Evolutionary conservation across 1,140 invertebrate species (phyloP).

Genomic region (Mercenaria mercenaria): DNA sequence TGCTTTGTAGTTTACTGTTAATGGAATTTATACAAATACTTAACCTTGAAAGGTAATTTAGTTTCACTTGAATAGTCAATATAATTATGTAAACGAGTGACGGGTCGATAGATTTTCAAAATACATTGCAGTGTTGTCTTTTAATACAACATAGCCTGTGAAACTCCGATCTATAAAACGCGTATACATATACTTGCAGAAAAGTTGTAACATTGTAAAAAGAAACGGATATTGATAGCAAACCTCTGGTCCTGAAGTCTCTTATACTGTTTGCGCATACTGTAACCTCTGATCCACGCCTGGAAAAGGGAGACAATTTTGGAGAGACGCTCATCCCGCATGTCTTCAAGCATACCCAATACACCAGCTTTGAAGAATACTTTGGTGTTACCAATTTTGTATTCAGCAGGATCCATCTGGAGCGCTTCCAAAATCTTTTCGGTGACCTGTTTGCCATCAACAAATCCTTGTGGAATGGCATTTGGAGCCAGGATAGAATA

Average conservation of each 20-base stretch:
- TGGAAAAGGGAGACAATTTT: slow-evolving; percentile 99
- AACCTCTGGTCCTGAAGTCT: slow-evolving; percentile 98
- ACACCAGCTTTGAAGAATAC: slow-evolving; percentile 99
- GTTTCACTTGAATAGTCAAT: too few relatives aligned
- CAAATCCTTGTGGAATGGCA: slow-evolving; percentile 90
- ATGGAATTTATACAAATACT: too few relatives aligned
- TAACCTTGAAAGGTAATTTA: too few relatives aligned
- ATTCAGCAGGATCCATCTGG: slow-evolving; percentile 93
- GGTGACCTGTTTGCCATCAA: slow-evolving; percentile 93
- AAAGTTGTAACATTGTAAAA: too few relatives aligned
- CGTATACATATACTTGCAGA: too few relatives aligned
- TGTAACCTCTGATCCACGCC: slow-evolving; percentile 94
- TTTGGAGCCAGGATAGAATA: slow-evolving; percentile 98
- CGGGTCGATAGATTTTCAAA: too few relatives aligned
- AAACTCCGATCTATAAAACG: too few relatives aligned
- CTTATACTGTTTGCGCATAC: slow-evolving; percentile 96
- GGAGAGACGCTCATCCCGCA: slow-evolving; percentile 98
- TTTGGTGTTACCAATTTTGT: slow-evolving; percentile 98
- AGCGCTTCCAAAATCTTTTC: slow-evolving; percentile 92
- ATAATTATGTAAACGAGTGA: too few relatives aligned
- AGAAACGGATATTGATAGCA: too few relatives aligned
- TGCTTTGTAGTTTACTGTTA: too few relatives aligned
- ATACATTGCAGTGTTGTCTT: too few relatives aligned
- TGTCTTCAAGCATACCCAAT: slow-evolving; percentile 99
- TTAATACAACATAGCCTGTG: too few relatives aligned